Conservation (phyloP, 2,797 vertebrate species). For the Heteromormyrus szaboi region DNA sequence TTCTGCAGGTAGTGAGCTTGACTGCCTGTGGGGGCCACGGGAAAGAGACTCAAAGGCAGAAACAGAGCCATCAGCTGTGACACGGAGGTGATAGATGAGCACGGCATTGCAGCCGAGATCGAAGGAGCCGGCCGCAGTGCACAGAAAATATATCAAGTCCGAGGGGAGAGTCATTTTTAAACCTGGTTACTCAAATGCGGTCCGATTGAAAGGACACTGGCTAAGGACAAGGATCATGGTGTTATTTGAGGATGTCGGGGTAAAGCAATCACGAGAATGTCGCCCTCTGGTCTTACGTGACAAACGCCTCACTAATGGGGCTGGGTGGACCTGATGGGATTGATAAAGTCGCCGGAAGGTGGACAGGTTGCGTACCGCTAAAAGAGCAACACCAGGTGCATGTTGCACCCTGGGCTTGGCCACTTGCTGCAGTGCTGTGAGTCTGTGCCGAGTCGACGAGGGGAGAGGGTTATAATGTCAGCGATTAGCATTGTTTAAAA, state of each 20-base stretch:
- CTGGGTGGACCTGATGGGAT: neutral
- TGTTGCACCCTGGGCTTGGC: neutral
- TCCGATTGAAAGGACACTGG: neutral
- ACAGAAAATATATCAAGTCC: constrained; percentile 19
- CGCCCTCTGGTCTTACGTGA: neutral
- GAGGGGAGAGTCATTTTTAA: constrained; percentile 17
- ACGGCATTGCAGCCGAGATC: neutral
- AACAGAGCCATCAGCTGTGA: constrained; percentile 9
- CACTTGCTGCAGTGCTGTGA: neutral
- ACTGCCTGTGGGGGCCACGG: neutral
- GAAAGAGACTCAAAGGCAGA: neutral
- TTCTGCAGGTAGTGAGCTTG: neutral
- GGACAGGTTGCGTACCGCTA: neutral
- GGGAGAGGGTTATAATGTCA: neutral
- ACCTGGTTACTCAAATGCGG: constrained; percentile 13
- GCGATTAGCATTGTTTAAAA: neutral
- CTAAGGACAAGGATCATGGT: neutral
- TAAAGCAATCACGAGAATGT: neutral
- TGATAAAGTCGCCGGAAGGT: neutral
- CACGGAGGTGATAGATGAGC: constrained; percentile 12
- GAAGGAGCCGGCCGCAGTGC: neutral
- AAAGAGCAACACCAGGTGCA: neutral
- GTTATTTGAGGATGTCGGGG: neutral
- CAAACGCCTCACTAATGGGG: neutral
- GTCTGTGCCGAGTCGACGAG: neutral